Evolutionary conservation across 2,113 vertebrate genomes (phyloP), one percentile per base, ranked within the genome.

Genomic region (Dicrurus megarhynchus): DNA sequence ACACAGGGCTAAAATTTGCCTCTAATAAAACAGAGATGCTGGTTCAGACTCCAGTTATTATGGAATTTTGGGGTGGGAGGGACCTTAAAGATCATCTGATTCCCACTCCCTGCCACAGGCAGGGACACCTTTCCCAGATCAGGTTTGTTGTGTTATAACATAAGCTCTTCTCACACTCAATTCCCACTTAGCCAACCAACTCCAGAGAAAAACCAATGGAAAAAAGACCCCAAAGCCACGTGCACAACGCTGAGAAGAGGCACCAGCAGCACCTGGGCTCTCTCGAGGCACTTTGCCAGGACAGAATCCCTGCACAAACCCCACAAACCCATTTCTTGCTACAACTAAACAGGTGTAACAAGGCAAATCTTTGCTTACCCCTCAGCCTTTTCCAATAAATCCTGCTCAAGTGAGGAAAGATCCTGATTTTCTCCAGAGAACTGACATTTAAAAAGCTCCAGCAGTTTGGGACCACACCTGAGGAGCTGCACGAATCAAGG

Each of bases 251-350:
- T 8, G 63, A 67, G 67, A 74, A 55, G 49, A 64, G 41, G 67
- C 59, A 68, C 10, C 56, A 55, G 61, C 19, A 52, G 26, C 42
- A 33, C 8, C 27, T 6, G 14, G 26, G 23, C 20, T 69, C 60
- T 73, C n/a, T 33, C 0, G 0, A n/a, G 22, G 49, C 42, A 52
- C 5, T 65, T 27, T 39, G 7, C 23, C 39, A 28, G 0, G 0
- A 55, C 5, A 55, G 10, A 63, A 82, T 10, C 22, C n/a, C 37
- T 41, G 9, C 5, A 4, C 26, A 23, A 35, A 23, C 19, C 53
- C 55, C 52, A 30, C 50, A 37, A 41, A 67, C 3, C 4, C 30
- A 6, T 18, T 63, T 64, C 56, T 55, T 37, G 44, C 33, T 35
- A 6, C 7, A 39, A 56, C 64, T 55, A 5, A 82, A n/a, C 18